These are phyloP conservation scores for Acrobasis consociella DNA, from an alignment of 2,888 invertebrate genomes.

Conservation along the genomic window DNA sequence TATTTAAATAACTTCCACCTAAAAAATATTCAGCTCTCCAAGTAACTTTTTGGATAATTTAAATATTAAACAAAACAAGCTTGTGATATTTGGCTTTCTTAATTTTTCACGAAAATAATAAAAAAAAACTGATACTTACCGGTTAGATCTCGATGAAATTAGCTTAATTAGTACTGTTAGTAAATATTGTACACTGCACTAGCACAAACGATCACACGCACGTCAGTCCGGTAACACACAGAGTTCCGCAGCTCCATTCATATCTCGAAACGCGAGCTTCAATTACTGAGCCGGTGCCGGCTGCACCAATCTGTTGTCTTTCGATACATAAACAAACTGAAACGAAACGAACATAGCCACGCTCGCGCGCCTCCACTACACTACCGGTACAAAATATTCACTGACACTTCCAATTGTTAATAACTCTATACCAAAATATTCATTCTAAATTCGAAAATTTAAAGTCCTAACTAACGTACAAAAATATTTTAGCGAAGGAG, in stretches of 20 bases:
- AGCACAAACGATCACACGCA: conserved; percentile 35
- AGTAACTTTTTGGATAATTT: too few relatives aligned
- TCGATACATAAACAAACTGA: conserved; percentile 80
- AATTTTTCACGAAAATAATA: too few relatives aligned
- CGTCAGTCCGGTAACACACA: conserved; percentile 24
- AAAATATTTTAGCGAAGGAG: conserved; percentile 27
- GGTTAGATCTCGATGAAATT: conserved; percentile 8
- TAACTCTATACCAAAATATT: too few relatives aligned
- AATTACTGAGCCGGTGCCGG: conserved; percentile 66
- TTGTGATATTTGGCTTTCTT: too few relatives aligned
- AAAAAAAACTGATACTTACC: conserved; percentile 2
- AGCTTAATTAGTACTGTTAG: conserved; percentile 16
- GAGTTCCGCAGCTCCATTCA: conserved; percentile 61
- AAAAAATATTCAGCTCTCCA: too few relatives aligned
- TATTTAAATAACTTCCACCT: too few relatives aligned
- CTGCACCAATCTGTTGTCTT: conserved; percentile 79
- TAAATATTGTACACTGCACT: conserved; percentile 57
- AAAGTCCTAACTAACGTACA: neutral
- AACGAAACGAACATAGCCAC: conserved; percentile 73
- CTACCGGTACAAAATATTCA: conserved; percentile 11
- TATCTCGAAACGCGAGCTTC: conserved; percentile 55
- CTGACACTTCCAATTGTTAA: too few relatives aligned
- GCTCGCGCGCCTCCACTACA: conserved; percentile 38
- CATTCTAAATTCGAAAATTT: neutral
- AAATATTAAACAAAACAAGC: too few relatives aligned